Percentiles rank a stretch among this genome's conserved stretches.
These are phyloP conservation scores for Clostera curtula DNA, from an alignment of 2,888 invertebrate species.

Conservation along the genomic window DNA sequence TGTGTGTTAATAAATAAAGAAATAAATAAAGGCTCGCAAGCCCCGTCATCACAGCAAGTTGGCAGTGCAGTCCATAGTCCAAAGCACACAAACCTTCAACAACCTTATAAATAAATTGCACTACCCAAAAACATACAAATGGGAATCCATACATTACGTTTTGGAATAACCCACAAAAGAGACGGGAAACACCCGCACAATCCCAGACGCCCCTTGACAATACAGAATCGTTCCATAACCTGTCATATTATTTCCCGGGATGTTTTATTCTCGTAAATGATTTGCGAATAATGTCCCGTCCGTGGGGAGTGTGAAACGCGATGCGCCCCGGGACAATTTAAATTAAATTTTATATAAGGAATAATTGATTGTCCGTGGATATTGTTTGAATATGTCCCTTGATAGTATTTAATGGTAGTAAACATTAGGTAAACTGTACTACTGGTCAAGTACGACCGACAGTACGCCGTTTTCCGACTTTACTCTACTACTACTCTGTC, in stretches of 20 bases:
- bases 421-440: too few species aligned
- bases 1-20: too few species aligned
- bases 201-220: conserved; percentile 38
- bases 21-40: too few species aligned
- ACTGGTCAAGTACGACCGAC: too few species aligned
- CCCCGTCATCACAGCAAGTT: too few species aligned
- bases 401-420: too few species aligned
- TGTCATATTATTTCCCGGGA: conserved; percentile 46
- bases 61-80: too few species aligned
- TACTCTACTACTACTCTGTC: too few species aligned
- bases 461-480: too few species aligned
- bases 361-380: too few species aligned
- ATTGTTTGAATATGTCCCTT: too few species aligned
- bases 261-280: conserved; percentile 39
- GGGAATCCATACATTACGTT: conserved; percentile 10
- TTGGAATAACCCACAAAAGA: conserved; percentile 20
- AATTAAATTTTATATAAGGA: conserved; percentile 35
- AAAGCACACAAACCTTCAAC: too few species aligned
- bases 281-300: conserved; percentile 37
- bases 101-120: conserved; percentile 3
- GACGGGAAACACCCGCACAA: conserved; percentile 25
- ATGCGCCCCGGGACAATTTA: conserved; percentile 19
- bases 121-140: conserved; percentile 9
- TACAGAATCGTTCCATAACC: conserved; percentile 34
- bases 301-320: conserved; percentile 23